Conservation (phyloP, 2,113 vertebrate genomes). For the Pteronura brasiliensis region DNA sequence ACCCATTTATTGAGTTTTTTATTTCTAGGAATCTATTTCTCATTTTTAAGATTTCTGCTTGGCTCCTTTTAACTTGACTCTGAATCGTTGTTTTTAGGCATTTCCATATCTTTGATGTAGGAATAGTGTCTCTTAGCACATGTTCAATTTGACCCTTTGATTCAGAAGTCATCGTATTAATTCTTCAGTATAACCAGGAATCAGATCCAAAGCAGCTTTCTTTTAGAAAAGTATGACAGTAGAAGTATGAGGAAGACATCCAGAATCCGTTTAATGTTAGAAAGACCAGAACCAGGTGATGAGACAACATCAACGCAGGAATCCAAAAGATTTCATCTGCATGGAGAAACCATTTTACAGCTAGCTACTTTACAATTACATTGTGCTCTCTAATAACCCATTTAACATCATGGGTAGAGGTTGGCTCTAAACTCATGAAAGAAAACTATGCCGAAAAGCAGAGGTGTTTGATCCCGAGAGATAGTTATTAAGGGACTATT, state of each 20-base stretch:
- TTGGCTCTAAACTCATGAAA: conserved; percentile 2
- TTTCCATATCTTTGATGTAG: neutral
- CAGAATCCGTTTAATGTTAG: neutral
- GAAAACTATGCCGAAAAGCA: conserved; percentile 26
- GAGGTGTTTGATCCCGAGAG: conserved; percentile 44
- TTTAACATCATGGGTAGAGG: neutral
- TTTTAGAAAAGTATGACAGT: neutral
- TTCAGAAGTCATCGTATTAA: neutral
- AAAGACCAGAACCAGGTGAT: neutral
- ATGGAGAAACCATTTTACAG: neutral
- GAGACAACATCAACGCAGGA: neutral
- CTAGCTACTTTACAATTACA: conserved; percentile 1
- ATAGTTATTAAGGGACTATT: conserved; percentile 52
- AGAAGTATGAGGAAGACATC: neutral
- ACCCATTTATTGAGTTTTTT: neutral
- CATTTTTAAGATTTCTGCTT: conserved; percentile 12
- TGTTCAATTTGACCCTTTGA: neutral
- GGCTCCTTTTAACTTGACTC: neutral
- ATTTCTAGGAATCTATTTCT: neutral
- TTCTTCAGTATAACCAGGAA: neutral
- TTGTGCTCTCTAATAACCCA: neutral
- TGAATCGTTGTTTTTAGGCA: neutral
- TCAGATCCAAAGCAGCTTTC: neutral
- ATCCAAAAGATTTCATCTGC: neutral
- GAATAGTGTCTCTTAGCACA: neutral